Evolutionary conservation across 2,888 invertebrate species (phyloP).

Genomic region (Diogma glabrata): DNA sequence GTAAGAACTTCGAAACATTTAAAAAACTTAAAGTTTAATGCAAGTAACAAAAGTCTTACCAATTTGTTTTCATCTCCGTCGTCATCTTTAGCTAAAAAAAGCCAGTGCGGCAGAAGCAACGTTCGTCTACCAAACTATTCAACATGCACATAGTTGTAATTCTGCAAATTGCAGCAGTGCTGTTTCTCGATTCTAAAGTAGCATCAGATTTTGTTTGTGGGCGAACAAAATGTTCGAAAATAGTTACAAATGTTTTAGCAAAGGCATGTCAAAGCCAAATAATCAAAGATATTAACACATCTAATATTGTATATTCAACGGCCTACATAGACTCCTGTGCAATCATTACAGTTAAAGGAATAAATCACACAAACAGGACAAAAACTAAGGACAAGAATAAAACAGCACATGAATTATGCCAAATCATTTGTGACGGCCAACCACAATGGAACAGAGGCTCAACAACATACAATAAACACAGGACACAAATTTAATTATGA

Average conservation of each 20-base stretch:
- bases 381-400: too few species aligned
- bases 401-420: too few species aligned
- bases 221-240: slow-evolving; percentile 4
- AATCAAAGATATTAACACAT: neutral
- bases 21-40: too few species aligned
- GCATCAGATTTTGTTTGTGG: slow-evolving; percentile 10
- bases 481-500: too few species aligned
- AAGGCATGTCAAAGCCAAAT: slow-evolving; percentile 2
- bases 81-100: neutral
- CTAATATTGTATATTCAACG: neutral
- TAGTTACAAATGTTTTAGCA: slow-evolving; percentile 1
- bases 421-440: too few species aligned
- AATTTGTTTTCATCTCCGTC: neutral
- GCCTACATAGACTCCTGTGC: too few species aligned
- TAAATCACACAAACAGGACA: too few species aligned
- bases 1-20: neutral
- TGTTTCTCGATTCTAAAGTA: slow-evolving; percentile 9
- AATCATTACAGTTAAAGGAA: too few species aligned
- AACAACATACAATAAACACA: too few species aligned
- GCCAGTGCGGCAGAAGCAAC: slow-evolving; percentile 7
- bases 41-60: neutral
- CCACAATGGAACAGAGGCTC: too few species aligned
- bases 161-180: slow-evolving; percentile 7
- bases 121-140: too few species aligned
- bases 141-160: neutral